Conservation (phyloP, 2,113 vertebrate species). For the Eulacestoma nigropectus region DNA sequence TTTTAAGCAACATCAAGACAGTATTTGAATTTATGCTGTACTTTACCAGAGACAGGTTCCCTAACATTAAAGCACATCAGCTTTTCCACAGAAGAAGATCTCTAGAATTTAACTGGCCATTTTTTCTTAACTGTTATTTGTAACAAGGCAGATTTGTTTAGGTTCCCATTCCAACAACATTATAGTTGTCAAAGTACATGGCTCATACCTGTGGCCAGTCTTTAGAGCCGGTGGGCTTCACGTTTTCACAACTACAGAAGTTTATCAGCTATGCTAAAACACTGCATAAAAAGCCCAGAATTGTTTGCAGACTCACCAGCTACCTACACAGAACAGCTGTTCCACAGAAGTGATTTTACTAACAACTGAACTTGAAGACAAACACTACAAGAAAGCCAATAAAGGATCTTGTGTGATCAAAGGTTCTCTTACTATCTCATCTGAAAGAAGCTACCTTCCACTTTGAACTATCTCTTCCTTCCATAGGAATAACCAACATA, state of each 20-base stretch:
- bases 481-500: not conserved
- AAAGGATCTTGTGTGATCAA: not conserved
- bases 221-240: not conserved
- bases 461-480: not conserved
- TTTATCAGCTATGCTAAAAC: not conserved
- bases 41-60: not conserved
- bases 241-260: not conserved
- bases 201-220: not conserved
- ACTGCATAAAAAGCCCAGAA: not conserved
- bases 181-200: not conserved
- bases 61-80: not conserved
- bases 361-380: not conserved
- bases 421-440: not conserved
- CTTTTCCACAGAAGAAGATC: constrained; percentile 26
- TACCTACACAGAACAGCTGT: not conserved
- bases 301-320: not conserved
- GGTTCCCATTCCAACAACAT: constrained; percentile 14
- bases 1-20: constrained; percentile 26
- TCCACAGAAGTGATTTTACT: not conserved
- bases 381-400: not conserved
- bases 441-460: not conserved
- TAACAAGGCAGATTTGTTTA: not conserved
- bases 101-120: not conserved
- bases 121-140: not conserved
- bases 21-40: constrained; percentile 7